Evolutionary conservation across 2,888 invertebrate genomes (phyloP), one percentile per base, ranked within the genome.

Genomic region (Caenorhabditis afra): DNA sequence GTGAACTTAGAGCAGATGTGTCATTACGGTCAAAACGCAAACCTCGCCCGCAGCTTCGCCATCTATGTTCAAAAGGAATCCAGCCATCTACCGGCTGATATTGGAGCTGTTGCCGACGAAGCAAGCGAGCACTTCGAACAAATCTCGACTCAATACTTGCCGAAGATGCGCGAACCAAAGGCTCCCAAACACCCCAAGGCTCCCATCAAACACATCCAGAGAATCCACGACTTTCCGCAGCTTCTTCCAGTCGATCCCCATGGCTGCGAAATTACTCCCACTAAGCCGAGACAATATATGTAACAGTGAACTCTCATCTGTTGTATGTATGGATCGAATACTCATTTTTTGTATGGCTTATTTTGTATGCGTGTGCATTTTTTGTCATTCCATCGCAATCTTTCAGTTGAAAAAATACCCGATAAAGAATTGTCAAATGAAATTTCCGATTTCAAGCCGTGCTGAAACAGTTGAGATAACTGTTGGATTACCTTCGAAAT

Each of bases 31-130:
- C 78, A 73, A 14, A 78, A 41, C 41, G 11, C 37, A 0, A 23
- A 57, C 1, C 39, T 61, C n/a, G 78, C 78, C 3, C n/a, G 20
- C 0, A 14, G 41, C 2, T 78, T 78, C 23, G 47, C 67, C 3
- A 35, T 14, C 3, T 35, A 71, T 8, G 35, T 78, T 8, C 61
- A 41, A 0, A 49, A 49, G 0, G 71, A 78, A 12, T 29, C 35
- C 4, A 20, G 39, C 12, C 11, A 11, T 11, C 18, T 61, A n/a
- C 20, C 41, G 12, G 23, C 18, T 12, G 16, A 3, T 29, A 29
- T 7, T 3, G 29, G 4, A 3, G 35, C 22, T 11, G 8, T 59
- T 5, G 62, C 58, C 7, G 52, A 58, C 4, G 37, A 16, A n/a
- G 50, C 77, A 8, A 59, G 65, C 10, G 23, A 41, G 18, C 29